Conservation (phyloP, 2,113 vertebrate genomes). For the Caloenas nicobarica region DNA sequence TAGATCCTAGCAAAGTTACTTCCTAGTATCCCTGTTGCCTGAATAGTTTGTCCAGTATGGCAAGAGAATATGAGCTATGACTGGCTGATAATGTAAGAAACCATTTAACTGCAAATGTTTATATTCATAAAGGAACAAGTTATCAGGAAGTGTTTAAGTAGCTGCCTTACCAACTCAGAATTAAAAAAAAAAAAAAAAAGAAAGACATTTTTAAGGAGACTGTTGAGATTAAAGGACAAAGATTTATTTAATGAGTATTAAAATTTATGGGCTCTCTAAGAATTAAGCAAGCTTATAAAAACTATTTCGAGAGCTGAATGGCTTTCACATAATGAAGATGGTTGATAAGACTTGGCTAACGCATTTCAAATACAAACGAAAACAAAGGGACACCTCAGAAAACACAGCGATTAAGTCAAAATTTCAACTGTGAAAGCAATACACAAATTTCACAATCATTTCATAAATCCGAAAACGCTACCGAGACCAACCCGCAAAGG, state of each 20-base stretch:
- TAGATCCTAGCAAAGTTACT: background rate
- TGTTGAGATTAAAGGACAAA: constrained; percentile 39
- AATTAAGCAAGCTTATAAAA: constrained; percentile 28
- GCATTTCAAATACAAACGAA: constrained; percentile 10
- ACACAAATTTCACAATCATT: constrained; percentile 47
- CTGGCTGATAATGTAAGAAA: background rate
- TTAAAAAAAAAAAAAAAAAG: background rate
- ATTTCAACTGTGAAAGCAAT: constrained; percentile 21
- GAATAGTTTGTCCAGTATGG: background rate
- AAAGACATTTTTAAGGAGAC: background rate
- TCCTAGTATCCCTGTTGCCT: background rate
- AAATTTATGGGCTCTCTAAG: constrained; percentile 29
- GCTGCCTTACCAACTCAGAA: background rate
- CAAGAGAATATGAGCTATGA: background rate
- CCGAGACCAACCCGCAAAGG: constrained; percentile 32
- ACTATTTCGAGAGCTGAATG: constrained; percentile 42
- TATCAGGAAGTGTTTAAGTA: background rate
- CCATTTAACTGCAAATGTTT: constrained; percentile 22
- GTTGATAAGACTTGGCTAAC: constrained; percentile 37
- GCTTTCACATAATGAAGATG: constrained; percentile 41
- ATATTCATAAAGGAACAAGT: constrained; percentile 13
- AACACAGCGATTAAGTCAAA: background rate
- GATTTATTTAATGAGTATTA: constrained; percentile 47
- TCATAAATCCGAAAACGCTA: background rate
- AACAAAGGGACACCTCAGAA: constrained; percentile 40